Base-by-base conservation (phyloP, 2,113 vertebrate species). In the Grammomys surdaster region DNA sequence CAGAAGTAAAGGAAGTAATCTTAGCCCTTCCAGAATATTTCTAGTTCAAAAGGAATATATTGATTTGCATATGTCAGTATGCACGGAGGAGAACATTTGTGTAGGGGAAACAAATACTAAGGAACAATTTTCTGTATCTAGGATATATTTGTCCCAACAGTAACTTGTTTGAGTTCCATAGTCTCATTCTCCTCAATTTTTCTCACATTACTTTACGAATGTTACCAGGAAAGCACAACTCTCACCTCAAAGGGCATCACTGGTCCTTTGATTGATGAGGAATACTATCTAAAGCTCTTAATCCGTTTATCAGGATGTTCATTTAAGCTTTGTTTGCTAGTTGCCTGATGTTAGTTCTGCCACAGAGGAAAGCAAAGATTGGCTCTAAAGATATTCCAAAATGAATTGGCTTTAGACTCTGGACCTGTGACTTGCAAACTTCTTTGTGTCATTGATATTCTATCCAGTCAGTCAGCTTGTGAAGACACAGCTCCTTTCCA, bases 21-120 rank as follows among this genome's bases (percentile, higher is more conserved):
- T 80, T 81, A 65, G n/a, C 46, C 43, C 22, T 93, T 72, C 5
- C 91, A 92, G 65, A 92, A 51, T 91, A 72, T 93, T 94, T 88
- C 14, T 7, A 9, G 87, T 96, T 84, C 46, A 77, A 81, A 90
- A 93, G 76, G 48, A 73, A 89, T 86, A 72, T 6, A 54, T 11
- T 73, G n/a, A 85, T 54, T 93, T 67, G 36, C 12, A 81, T 19
- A 91, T 86, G 40, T 89, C 78, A 67, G 22, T 78, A n/a, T 75
- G 3, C 5, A 33, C 33, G 72, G 7, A 22, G 28, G 36, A 10
- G 4, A 20, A 24, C 13, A 43, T 81, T 3, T 65, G 58, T 36
- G 14, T 75, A 69, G 10, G 16, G 9, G 19, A 33, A 95, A 84
- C 16, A 65, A 58, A 72, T 7, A 46, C n/a, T 31, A 95, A 33